Evolutionary conservation across 2,888 invertebrate genomes (phyloP).

Genomic region (Phengaris alcon): DNA sequence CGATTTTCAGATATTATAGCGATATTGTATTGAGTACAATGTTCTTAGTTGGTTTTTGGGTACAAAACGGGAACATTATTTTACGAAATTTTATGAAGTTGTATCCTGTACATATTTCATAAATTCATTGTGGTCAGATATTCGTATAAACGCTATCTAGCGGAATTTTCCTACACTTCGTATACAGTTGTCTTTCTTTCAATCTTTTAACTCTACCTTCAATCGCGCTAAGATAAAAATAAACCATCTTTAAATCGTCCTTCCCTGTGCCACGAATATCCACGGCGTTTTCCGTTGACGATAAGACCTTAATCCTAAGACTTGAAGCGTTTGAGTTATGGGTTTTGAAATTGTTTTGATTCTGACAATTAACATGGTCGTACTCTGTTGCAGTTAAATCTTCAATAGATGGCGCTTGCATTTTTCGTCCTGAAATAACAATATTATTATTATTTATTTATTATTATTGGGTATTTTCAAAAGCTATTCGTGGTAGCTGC

Average conservation of each 20-base stretch:
- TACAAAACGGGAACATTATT: too few species aligned
- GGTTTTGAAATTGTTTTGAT: background rate
- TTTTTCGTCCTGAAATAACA: constrained; percentile 25
- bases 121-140: background rate
- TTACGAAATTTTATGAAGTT: too few species aligned
- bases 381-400: constrained; percentile 27
- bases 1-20: too few species aligned
- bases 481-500: too few species aligned
- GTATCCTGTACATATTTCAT: background rate
- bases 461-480: too few species aligned
- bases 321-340: background rate
- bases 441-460: constrained; percentile 17
- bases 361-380: too few species aligned
- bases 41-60: too few species aligned
- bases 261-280: constrained; percentile 55
- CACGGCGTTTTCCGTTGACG: constrained; percentile 44
- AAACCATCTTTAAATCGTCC: constrained; percentile 55
- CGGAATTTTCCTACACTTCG: background rate
- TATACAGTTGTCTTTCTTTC: constrained; percentile 41
- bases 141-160: constrained; percentile 44
- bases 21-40: too few species aligned
- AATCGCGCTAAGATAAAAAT: constrained; percentile 58
- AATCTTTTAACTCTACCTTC: constrained; percentile 64
- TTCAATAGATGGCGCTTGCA: constrained; percentile 45
- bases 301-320: background rate